A percentile compares a stretch with the other conserved stretches of the same genome.
Conservation (phyloP, 2,113 vertebrate genomes). For the Labeo catla region DNA sequence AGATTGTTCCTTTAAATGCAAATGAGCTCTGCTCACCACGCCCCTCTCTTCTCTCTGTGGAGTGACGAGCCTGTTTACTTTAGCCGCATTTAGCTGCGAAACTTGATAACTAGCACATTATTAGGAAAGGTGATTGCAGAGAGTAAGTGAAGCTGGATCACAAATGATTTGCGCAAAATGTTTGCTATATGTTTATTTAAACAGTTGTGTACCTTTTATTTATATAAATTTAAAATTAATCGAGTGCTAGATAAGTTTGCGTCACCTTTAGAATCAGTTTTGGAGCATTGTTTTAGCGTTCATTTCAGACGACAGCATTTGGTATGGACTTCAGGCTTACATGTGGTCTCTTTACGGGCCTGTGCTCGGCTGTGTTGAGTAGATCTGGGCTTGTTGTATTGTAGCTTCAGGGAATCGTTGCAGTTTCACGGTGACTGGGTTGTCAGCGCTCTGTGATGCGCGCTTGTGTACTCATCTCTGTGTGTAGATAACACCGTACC, state of each 20-base stretch:
- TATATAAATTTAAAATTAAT: not conserved
- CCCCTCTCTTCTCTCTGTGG: too few species aligned
- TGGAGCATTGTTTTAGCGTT: not conserved
- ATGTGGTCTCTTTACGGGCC: slow-evolving; percentile 7
- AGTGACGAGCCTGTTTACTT: too few species aligned
- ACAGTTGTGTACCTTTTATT: not conserved
- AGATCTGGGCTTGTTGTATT: slow-evolving; percentile 1
- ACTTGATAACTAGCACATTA: too few species aligned
- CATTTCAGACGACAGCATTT: not conserved
- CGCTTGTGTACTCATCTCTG: slow-evolving; percentile 35
- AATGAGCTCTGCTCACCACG: too few species aligned
- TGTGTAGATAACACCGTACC: slow-evolving; percentile 42
- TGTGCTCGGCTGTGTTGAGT: slow-evolving; percentile 12
- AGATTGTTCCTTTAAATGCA: too few species aligned
- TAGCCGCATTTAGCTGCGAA: too few species aligned
- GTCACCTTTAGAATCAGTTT: not conserved
- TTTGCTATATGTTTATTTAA: not conserved
- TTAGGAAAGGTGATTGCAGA: too few species aligned
- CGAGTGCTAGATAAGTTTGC: not conserved
- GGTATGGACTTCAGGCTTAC: not conserved
- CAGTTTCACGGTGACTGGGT: slow-evolving; percentile 25
- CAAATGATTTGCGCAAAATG: too few species aligned
- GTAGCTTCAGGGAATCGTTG: slow-evolving; percentile 38
- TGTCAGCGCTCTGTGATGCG: slow-evolving; percentile 27
- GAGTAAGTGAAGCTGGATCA: too few species aligned